Conservation (phyloP, 2,888 invertebrate species). For the Cenopis cana region DNA sequence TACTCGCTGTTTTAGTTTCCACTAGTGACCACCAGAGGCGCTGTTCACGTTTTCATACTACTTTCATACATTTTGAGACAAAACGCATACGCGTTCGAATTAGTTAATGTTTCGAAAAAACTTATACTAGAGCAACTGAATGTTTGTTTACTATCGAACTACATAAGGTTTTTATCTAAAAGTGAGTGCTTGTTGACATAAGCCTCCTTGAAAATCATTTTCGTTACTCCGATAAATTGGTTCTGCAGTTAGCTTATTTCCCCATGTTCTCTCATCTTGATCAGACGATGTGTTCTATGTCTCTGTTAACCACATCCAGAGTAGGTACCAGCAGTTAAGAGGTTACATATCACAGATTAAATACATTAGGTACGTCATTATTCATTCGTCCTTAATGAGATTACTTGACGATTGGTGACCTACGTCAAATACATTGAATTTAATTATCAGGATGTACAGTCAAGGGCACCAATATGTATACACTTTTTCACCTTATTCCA, state of each 20-base stretch:
- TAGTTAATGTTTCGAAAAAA: too few relatives aligned
- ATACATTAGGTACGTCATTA: background rate
- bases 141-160: too few relatives aligned
- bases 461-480: too few relatives aligned
- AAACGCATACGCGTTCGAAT: too few relatives aligned
- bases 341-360: too few relatives aligned
- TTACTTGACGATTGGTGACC: background rate
- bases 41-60: too few relatives aligned
- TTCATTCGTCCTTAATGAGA: constrained; percentile 6
- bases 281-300: background rate
- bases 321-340: background rate
- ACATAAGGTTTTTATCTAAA: too few relatives aligned
- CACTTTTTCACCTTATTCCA: too few relatives aligned
- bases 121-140: too few relatives aligned
- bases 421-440: constrained; percentile 21
- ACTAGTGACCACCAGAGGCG: too few relatives aligned
- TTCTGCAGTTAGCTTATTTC: background rate
- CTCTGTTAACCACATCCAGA: background rate
- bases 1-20: too few relatives aligned
- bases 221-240: background rate
- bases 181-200: background rate
- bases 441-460: constrained; percentile 14
- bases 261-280: background rate
- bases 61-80: too few relatives aligned
- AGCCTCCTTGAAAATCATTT: background rate